A percentile compares a stretch with the other conserved stretches of the same genome.
Conservation (phyloP, 1,140 invertebrate genomes). For the Euura saliciscinereae region DNA sequence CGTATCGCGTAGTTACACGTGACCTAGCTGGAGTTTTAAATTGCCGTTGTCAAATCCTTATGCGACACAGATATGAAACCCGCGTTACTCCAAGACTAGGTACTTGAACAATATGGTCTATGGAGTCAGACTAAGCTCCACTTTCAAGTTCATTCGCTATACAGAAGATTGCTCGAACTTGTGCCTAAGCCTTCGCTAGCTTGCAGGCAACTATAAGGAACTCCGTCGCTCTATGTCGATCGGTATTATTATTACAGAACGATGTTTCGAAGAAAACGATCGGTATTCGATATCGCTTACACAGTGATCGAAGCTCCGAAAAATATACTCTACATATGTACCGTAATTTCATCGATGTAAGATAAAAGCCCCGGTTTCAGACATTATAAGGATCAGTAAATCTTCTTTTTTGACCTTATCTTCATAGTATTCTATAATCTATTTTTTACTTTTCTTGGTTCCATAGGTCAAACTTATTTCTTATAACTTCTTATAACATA, state of each 20-base stretch:
- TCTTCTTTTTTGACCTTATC: no score
- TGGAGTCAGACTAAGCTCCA: not conserved
- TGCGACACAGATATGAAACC: not conserved
- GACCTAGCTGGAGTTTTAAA: not conserved
- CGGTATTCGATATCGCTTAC: not conserved
- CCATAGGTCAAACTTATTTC: no score
- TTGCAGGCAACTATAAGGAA: not conserved
- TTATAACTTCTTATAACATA: no score
- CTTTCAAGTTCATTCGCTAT: not conserved
- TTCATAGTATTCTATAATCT: no score
- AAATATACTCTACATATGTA: no score
- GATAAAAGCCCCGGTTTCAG: no score
- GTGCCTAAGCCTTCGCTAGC: not conserved
- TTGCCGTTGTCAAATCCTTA: not conserved
- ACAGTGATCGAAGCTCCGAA: no score
- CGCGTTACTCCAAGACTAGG: not conserved
- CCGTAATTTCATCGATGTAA: no score
- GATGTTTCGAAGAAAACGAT: not conserved
- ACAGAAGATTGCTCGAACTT: not conserved
- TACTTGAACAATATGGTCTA: not conserved
- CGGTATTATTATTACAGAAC: not conserved
- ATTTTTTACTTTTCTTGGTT: no score
- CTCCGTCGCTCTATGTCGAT: not conserved
- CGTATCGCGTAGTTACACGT: no score
- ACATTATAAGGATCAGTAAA: no score